phyloP scores from a whole-genome alignment of 2,888 invertebrate genomes.

The Platycnemis pennipes region DNA sequence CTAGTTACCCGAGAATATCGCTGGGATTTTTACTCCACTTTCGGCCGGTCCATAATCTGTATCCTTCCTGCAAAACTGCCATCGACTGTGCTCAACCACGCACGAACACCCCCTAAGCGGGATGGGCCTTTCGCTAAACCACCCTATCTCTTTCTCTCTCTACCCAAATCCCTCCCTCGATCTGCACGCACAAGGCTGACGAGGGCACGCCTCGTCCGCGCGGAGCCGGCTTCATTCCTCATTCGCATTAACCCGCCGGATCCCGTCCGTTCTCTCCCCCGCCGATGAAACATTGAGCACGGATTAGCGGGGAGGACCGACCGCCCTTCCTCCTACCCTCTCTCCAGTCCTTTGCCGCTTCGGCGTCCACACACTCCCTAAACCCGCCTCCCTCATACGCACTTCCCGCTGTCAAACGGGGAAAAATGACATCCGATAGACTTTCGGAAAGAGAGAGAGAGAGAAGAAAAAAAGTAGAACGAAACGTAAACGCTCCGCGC shows the following conservation, averaged over 20 bases:
- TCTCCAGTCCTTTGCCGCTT: background rate
- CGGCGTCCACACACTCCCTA: background rate
- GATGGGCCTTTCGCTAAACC: too few relatives aligned
- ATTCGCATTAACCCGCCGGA: background rate
- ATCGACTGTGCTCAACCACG: too few relatives aligned
- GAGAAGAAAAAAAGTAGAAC: background rate
- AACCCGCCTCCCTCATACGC: background rate
- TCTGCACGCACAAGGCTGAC: background rate
- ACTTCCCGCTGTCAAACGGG: conserved; percentile 27
- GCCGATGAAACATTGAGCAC: conserved; percentile 59
- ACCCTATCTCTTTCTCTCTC: too few relatives aligned
- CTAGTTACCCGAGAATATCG: too few relatives aligned
- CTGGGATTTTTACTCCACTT: too few relatives aligned
- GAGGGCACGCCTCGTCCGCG: too few relatives aligned
- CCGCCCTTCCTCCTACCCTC: background rate
- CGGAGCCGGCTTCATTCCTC: background rate
- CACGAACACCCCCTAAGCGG: too few relatives aligned
- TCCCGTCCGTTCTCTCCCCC: conserved; percentile 4
- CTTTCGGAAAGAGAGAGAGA: background rate
- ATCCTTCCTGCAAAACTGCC: too few relatives aligned
- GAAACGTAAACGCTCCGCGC: background rate
- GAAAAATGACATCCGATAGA: conserved; percentile 24
- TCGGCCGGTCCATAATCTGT: too few relatives aligned
- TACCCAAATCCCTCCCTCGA: too few relatives aligned
- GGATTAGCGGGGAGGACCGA: conserved; percentile 29